Evolutionary conservation across 2,888 invertebrate genomes (phyloP), one percentile per base, ranked within the genome.

Genomic region (Branchinecta sandiegonensis): DNA sequence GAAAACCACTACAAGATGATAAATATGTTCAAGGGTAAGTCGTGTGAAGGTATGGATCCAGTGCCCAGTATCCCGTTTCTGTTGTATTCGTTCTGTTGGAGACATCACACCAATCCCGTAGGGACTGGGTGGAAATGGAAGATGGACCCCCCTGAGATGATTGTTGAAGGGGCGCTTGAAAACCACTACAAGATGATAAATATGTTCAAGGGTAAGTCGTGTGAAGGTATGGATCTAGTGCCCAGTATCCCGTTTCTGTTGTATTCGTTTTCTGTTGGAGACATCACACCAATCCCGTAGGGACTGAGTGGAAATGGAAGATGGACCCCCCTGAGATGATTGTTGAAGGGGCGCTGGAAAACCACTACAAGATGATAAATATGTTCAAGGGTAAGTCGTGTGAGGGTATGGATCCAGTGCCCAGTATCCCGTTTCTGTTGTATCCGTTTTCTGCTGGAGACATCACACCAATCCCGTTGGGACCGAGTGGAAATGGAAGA

Each of bases 41-140:
- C 23, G 4, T 23, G 23, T 23, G 2, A 23, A 23, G 4, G 23
- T 23, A 4, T 23, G 23, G 23, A 23, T 23, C 23, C 23, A 23
- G 23, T 4, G 23, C 23, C 4, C 23, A 4, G 23, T 23, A 23
- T 23, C 23, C 23, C 23, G 2, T 4, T 4, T 2, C 23, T 23
- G n/a, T n/a, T n/a, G n/a, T n/a, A n/a, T n/a, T n/a, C n/a, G n/a
- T 83, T 83, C 75, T 83, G 83, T 73, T 83, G 83, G 83, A 77
- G 83, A 37, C 79, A 79, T 73, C 78, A 79, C 71, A 76, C 78
- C 6, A 79, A 80, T 74, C 79, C 79, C 37, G 83, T 83, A 2
- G 83, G 83, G n/a, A 83, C 83, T 5, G 82, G 82, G 73, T 83
- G 83, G 83, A 77, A 79, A 70, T 83, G 83, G 83, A 76, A 81